These are phyloP conservation scores for Mythimna impura DNA, from an alignment of 2,888 invertebrate species.

Conservation along the genomic window DNA sequence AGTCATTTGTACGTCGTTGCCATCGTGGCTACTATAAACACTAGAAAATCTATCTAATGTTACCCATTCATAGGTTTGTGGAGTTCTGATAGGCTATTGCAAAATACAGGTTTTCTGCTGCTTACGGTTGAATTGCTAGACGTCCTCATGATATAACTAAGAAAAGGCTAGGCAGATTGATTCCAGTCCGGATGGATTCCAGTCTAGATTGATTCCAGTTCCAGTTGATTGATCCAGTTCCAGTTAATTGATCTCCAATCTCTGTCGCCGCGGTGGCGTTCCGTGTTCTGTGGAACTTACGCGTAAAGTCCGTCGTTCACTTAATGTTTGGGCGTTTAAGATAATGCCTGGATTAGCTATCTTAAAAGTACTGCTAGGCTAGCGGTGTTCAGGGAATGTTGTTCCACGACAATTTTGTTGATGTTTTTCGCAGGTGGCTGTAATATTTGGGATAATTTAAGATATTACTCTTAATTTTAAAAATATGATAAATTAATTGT, in stretches of 20 bases:
- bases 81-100: too few relatives aligned
- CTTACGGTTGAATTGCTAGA: too few relatives aligned
- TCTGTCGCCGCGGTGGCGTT: neutral
- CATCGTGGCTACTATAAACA: too few relatives aligned
- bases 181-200: too few relatives aligned
- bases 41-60: too few relatives aligned
- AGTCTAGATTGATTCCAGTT: too few relatives aligned
- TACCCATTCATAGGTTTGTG: too few relatives aligned
- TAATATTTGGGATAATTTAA: neutral
- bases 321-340: conserved; percentile 55
- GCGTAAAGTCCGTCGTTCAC: conserved; percentile 39
- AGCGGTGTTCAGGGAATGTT: conserved; percentile 42
- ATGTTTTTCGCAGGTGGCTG: conserved; percentile 1
- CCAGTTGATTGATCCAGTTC: too few relatives aligned
- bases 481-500: neutral
- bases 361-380: conserved; percentile 55
- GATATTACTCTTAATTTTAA: neutral
- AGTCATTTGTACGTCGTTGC: too few relatives aligned
- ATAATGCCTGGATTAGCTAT: conserved; percentile 63
- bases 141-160: too few relatives aligned
- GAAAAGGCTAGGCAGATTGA: too few relatives aligned
- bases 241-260: neutral
- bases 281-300: conserved; percentile 16
- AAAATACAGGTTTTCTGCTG: too few relatives aligned
- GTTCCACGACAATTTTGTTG: conserved; percentile 10